Evolutionary conservation across 1,140 invertebrate genomes (phyloP).

Genomic region (Halotydeus destructor): DNA sequence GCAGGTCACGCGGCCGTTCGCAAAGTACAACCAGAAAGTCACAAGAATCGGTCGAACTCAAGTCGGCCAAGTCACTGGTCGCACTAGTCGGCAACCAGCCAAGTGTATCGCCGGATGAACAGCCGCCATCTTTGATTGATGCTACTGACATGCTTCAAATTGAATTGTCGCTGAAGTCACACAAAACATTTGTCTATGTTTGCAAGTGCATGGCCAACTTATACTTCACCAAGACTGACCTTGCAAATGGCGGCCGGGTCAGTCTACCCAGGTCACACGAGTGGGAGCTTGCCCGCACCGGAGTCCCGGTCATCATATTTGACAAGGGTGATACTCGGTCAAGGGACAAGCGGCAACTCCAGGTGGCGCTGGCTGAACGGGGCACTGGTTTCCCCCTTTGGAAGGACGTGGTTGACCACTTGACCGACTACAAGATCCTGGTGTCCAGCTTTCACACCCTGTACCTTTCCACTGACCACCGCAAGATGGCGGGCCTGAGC

Average conservation of each 20-base stretch:
- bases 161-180: slow-evolving; percentile 52
- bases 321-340: slow-evolving; percentile 50
- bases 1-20: no score
- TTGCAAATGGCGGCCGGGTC: slow-evolving; percentile 24
- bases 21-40: no score
- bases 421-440: slow-evolving; percentile 32
- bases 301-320: slow-evolving; percentile 54
- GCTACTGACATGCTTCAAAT: slow-evolving; percentile 49
- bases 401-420: slow-evolving; percentile 52
- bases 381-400: slow-evolving; percentile 66
- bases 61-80: no score
- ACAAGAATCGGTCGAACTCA: no score
- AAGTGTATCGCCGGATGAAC: no score
- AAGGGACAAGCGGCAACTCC: slow-evolving; percentile 43
- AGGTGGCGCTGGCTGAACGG: slow-evolving; percentile 53
- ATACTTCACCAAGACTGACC: slow-evolving; percentile 34
- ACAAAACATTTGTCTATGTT: slow-evolving; percentile 55
- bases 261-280: slow-evolving; percentile 20
- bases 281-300: slow-evolving; percentile 54
- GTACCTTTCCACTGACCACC: slow-evolving; percentile 46
- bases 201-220: slow-evolving; percentile 56
- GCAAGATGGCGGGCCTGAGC: slow-evolving; percentile 39
- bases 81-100: no score
- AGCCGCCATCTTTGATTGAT: slow-evolving; percentile 31
- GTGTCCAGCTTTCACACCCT: slow-evolving; percentile 46